Base-by-base conservation (phyloP, 2,888 invertebrate species). In the Eristalinus aeneus region DNA sequence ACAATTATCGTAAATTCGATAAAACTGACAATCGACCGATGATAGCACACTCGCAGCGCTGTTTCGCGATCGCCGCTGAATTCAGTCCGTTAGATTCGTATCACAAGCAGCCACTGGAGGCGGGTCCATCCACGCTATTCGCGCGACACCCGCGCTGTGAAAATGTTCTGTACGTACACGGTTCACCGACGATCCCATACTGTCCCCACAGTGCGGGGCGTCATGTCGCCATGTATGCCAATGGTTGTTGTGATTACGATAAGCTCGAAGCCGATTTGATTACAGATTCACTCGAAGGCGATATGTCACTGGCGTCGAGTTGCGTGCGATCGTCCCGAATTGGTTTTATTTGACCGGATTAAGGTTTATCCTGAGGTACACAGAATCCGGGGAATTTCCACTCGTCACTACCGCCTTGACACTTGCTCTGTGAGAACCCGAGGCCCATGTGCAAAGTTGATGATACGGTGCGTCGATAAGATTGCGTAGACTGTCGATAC, bases 1-100 rank as follows among this genome's bases (percentile, higher is more conserved):
- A 81, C 53, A 85, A 85, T 85, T 85, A 85, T 85, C 85, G 77
- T 85, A 81, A 85, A 81, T 85, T 77, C 76, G 85, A 85, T 85
- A 77, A 85, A 85, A 81, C 65, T 77, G 68, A 80, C 80, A 36
- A 64, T 80, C 72, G 68, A 63, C 67, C 54, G 80, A 60, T 85
- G 76, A 80, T 80, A 75, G 71, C 64, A 54, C 20, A 39, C 63
- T 10, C 73, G 12, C 39, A 3, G 39, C 12, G 34, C 54, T 16
- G 11, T 6, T 56, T 10, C 16, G 12, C 46, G 46, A 27, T 32
- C 53, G 16, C 12, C 10, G 54, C 22, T 27, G 54, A 10, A 36
- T 61, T 27, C 46, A 31, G 67, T 83, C 83, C 73, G 69, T 83
- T 68, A 54, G 79, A 74, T 61, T 65, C 69, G 23, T 82, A 73